Evolutionary conservation across 64 coral and sea anemone genomes (phyloP), one percentile per base, ranked within the genome.

Genomic region (Pocillopora damicornis): DNA sequence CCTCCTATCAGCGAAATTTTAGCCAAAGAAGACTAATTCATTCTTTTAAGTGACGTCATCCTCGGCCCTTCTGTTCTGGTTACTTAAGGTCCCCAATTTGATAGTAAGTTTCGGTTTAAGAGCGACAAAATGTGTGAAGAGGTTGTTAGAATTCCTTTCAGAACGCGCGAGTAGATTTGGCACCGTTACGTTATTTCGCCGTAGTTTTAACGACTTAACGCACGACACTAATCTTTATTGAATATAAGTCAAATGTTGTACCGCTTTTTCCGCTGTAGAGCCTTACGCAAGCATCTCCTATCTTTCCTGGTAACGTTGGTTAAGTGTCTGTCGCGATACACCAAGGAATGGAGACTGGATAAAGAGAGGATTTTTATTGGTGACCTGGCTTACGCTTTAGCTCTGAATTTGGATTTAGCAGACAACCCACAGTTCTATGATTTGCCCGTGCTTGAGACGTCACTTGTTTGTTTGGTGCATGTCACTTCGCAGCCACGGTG

Each of bases 371-470:
- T 98, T 30, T 92, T 92, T 60, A 87, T 94, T 20, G 95, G 95
- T 15, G 95, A 98, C 35, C n/a, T 98, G 64, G 90, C 93, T 11
- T 79, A 87, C 81, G 87, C 81, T 59, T 86, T 98, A 13, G 89
- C 92, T 15, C 74, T 98, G 34, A 94, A 98, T 80, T 73, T 98
- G 11, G 92, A 94, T 76, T 63, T 98, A 22, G 92, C 89, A 25
- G 95, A 98, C 35, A 98, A 94, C 34, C 95, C 95, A 5, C 92
- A 94, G 60, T 98, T 92, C 79, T 98, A 98, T 76, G 95, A 98
- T 34, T 87, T 98, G 7, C 92, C 95, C 51, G 83, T 92, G 69
- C 25, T 98, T 17, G 95, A 98, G 76, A 94, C 89, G 11, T 89
- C 95, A 18, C 61, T 98, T 1, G 92, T 94, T 56, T 98, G 95